Percentiles rank a stretch among this genome's conserved stretches.
Evolutionary conservation across 2,113 vertebrate species (phyloP).

Genomic region (Hippocampus zosterae): DNA sequence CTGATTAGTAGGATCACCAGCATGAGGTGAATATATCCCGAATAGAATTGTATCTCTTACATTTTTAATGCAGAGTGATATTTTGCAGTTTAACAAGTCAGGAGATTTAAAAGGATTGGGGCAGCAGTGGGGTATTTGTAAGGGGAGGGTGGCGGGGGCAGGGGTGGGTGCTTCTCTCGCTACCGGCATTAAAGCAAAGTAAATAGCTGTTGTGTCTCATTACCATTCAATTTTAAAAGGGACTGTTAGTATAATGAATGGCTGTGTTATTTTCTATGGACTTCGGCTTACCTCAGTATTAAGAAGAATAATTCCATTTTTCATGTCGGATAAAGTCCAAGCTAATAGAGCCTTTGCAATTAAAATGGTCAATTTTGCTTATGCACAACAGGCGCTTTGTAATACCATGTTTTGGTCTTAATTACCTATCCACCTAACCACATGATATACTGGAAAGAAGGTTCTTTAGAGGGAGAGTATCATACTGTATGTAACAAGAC

Average conservation of each 20-base stretch:
- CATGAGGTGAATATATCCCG: constrained; percentile 32
- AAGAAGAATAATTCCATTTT: constrained; percentile 61
- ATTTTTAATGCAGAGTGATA: constrained; percentile 51
- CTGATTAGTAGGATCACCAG: constrained; percentile 55
- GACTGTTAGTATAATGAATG: constrained; percentile 67
- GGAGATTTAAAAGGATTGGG: constrained; percentile 54
- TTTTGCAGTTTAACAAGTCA: constrained; percentile 57
- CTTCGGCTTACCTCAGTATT: constrained; percentile 55
- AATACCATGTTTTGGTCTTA: constrained; percentile 59
- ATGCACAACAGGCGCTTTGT: constrained; percentile 56
- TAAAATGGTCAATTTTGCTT: constrained; percentile 68
- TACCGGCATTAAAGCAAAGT: constrained; percentile 61
- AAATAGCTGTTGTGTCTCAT: constrained; percentile 68
- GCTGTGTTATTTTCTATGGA: constrained; percentile 29
- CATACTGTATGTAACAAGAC: constrained; percentile 57
- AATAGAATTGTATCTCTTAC: constrained; percentile 26
- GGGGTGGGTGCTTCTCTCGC: constrained; percentile 32
- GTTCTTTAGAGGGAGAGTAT: constrained; percentile 52
- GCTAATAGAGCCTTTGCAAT: constrained; percentile 65
- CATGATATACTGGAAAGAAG: constrained; percentile 57
- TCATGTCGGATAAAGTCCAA: constrained; percentile 56
- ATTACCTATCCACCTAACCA: constrained; percentile 69
- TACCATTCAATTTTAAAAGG: constrained; percentile 68
- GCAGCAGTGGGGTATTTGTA: constrained; percentile 40
- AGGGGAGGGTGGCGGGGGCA: constrained; percentile 16